Conservation (phyloP, 2,113 vertebrate species). For the Pogona vitticeps region DNA sequence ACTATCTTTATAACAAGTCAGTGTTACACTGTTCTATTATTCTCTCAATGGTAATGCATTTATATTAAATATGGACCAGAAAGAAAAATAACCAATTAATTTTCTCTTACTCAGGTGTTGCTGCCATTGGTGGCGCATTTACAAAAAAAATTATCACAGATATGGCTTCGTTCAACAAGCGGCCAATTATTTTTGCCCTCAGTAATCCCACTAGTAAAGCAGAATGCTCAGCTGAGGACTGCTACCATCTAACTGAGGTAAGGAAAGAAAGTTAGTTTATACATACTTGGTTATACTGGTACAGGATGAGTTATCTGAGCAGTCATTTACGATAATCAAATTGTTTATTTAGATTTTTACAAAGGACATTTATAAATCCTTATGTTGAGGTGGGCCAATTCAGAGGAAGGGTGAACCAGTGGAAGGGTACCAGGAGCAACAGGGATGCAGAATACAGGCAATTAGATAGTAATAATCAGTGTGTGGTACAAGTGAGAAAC, state of each 20-base stretch:
- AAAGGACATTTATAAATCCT: too few relatives aligned
- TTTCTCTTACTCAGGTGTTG: constrained; percentile 83
- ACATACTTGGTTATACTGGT: background rate
- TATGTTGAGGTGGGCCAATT: too few relatives aligned
- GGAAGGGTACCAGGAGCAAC: too few relatives aligned
- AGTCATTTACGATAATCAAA: background rate
- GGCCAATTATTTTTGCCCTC: constrained; percentile 94
- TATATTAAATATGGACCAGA: background rate
- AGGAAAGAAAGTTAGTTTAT: constrained; percentile 10
- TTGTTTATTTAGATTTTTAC: background rate
- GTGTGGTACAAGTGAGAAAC: too few relatives aligned
- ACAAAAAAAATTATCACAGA: constrained; percentile 88
- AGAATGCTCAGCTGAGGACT: constrained; percentile 96
- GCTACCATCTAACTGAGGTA: constrained; percentile 92
- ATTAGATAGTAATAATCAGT: too few relatives aligned
- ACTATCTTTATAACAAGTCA: background rate
- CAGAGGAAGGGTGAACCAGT: too few relatives aligned
- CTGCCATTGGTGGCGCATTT: constrained; percentile 92
- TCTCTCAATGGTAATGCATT: background rate
- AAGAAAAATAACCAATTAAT: constrained; percentile 20
- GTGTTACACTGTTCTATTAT: background rate
- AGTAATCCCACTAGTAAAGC: constrained; percentile 99
- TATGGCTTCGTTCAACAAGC: constrained; percentile 91
- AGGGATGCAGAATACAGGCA: too few relatives aligned
- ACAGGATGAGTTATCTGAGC: fast-evolving